Base-by-base conservation (phyloP, 2,113 vertebrate species). In the Conger conger region DNA sequence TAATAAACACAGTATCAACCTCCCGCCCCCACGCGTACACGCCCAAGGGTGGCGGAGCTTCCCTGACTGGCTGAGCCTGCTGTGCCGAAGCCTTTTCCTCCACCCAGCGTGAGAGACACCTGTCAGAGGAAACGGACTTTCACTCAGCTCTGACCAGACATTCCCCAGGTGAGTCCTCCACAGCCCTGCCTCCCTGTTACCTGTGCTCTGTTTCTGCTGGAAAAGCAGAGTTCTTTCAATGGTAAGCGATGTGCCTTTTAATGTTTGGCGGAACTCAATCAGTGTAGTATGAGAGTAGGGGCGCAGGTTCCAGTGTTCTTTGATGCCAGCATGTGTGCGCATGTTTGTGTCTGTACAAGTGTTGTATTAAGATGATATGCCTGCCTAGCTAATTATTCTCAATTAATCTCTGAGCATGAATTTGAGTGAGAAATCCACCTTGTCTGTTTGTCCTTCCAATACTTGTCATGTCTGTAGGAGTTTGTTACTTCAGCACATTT, bases 41-140 rank as follows among this genome's bases (percentile, higher is more conserved):
- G 80, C 89, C 90, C 42, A 35, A 80, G 37, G 80, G 82, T 27
- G 33, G 85, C 81, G 20, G 76, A 81, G 87, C 92, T 87, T 85
- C 88, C 89, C 84, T 86, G 91, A 94, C 94, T 93, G 87, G 93
- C 91, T 93, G 78, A 85, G 91, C 93, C 91, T 94, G 93, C 88
- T 53, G 78, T 79, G 90, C 81, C 90, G 87, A 91, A 89, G 84
- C 92, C 93, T 86, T 8, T n/a, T 78, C 15, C 45, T 54, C 30
- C 92, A 92, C 92, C 92, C 86, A 79, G 85, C 82, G 33, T 81
- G 79, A 6, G 85, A 90, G 82, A 86, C 94, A 93, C 91, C 93
- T 94, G 92, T 91, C 86, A 88, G 80, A 87, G 83, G 87, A 80
- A 85, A 76, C 36, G 84, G 40, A 83, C 86, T 84, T 84, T 85